phyloP scores from a whole-genome alignment of 2,113 vertebrate genomes.

The Ploceus nigricollis region DNA sequence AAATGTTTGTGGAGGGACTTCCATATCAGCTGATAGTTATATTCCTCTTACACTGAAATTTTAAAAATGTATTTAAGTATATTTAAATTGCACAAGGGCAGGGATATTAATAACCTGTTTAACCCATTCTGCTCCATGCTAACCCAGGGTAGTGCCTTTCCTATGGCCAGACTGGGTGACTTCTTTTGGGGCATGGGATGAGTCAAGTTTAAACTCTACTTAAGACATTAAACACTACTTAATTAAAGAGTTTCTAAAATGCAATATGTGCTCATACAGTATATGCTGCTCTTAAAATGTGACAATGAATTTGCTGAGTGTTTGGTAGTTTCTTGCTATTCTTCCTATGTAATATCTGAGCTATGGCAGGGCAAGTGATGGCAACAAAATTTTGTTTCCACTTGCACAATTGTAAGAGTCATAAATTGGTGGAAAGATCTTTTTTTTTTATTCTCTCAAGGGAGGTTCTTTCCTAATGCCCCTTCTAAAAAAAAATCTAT shows the following conservation, averaged over 20 bases:
- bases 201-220: not conserved
- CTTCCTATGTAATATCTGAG: not conserved
- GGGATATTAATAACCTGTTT: not conserved
- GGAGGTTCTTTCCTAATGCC: not conserved
- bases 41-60: not conserved
- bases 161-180: not conserved
- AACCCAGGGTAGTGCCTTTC: not conserved
- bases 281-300: not conserved
- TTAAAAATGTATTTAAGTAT: not conserved
- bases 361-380: not conserved
- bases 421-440: not conserved
- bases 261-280: accelerated
- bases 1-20: not conserved
- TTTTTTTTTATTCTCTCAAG: not conserved
- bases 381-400: conserved; percentile 32
- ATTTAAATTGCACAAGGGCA: not conserved
- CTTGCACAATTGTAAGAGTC: not conserved
- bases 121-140: not conserved
- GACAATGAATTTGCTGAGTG: not conserved
- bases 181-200: not conserved
- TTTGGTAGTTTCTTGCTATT: not conserved
- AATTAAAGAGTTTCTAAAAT: not conserved
- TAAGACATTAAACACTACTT: not conserved
- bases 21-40: not conserved
- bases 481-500: not conserved